A percentile compares a stretch with the other conserved stretches of the same genome.
Conservation (phyloP, 2,113 vertebrate species). For the Cacatua alba region DNA sequence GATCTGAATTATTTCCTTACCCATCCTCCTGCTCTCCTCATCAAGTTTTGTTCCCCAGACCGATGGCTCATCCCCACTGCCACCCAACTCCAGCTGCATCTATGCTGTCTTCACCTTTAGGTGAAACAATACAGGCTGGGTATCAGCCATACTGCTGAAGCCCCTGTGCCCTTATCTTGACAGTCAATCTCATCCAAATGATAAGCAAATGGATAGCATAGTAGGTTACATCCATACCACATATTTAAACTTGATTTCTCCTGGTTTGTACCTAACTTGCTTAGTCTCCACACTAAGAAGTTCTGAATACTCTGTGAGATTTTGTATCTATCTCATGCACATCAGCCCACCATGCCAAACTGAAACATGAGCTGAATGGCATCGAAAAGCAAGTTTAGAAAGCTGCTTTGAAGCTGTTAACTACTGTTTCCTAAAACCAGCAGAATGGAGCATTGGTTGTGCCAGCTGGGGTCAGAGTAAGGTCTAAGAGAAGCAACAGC, state of each 20-base stretch:
- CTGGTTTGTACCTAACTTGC: background rate
- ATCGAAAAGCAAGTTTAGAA: background rate
- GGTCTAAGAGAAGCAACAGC: background rate
- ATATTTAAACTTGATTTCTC: background rate
- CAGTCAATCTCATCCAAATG: background rate
- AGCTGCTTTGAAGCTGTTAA: background rate
- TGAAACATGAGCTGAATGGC: fast-evolving
- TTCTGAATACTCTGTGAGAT: background rate
- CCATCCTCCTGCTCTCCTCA: background rate
- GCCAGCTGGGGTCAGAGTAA: background rate
- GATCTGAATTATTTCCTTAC: background rate
- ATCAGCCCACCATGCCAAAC: background rate
- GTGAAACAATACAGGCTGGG: background rate
- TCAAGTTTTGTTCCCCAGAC: background rate
- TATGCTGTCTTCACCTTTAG: background rate
- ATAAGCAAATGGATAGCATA: background rate
- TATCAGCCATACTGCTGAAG: background rate
- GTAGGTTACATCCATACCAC: background rate
- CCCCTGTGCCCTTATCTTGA: background rate
- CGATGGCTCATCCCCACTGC: background rate
- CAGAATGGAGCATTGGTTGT: background rate
- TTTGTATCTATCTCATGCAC: background rate
- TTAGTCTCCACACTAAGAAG: background rate
- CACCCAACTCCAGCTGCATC: background rate
- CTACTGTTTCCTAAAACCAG: background rate